phyloP scores from a whole-genome alignment of 2,888 invertebrate species.

The Parthenolecanium corni region DNA sequence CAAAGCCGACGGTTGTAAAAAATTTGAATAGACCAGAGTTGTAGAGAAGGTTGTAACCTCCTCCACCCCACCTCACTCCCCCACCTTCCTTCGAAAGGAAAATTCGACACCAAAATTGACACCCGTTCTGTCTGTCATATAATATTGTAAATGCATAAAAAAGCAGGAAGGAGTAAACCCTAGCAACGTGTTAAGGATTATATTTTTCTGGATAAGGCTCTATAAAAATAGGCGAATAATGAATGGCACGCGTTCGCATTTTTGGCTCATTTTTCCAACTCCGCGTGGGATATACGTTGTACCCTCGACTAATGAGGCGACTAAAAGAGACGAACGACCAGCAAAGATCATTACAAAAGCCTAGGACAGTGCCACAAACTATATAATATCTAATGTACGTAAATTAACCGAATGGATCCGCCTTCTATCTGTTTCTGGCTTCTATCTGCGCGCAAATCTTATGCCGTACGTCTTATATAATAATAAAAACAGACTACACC shows the following conservation, averaged over 20 bases:
- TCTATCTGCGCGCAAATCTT: conserved; percentile 17
- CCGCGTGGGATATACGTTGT: neutral
- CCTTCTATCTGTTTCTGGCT: conserved; percentile 13
- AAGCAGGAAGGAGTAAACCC: neutral
- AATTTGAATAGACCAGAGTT: too few relatives aligned
- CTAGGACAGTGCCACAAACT: neutral
- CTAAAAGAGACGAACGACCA: conserved; percentile 1
- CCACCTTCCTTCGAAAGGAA: neutral
- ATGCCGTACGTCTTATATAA: conserved; percentile 17
- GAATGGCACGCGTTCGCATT: conserved; percentile 19
- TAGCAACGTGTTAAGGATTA: conserved; percentile 2
- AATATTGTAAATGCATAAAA: neutral
- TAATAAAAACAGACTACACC: conserved; percentile 8
- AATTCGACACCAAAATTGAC: neutral
- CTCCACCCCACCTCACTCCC: too few relatives aligned
- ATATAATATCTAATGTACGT: neutral
- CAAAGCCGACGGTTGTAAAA: too few relatives aligned
- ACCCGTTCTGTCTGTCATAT: neutral
- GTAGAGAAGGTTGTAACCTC: too few relatives aligned
- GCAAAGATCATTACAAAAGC: neutral
- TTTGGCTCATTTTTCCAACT: neutral
- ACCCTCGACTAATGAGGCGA: neutral
- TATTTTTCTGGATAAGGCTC: neutral
- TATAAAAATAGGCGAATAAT: conserved; percentile 18
- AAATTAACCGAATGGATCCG: conserved; percentile 8